A percentile compares a stretch with the other conserved stretches of the same genome.
Conservation (phyloP, 2,797 vertebrate genomes). For the Synaphobranchus kaupii region DNA sequence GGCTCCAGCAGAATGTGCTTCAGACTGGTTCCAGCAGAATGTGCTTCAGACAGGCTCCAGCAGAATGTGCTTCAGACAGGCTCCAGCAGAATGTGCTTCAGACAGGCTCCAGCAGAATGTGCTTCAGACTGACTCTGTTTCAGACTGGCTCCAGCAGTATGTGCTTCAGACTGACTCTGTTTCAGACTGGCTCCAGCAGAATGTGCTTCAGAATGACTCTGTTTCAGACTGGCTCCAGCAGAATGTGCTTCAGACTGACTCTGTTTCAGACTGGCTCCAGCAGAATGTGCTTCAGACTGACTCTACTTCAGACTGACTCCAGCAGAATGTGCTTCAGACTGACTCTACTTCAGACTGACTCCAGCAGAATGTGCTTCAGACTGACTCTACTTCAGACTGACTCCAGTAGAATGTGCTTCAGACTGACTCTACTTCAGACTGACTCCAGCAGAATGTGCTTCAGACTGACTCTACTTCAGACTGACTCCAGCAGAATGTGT, state of each 20-base stretch:
- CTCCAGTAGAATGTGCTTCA: neutral
- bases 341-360: conserved; percentile 55
- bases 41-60: neutral
- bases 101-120: too few relatives aligned
- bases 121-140: conserved; percentile 73
- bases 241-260: conserved; percentile 73
- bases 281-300: conserved; percentile 68
- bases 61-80: too few relatives aligned
- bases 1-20: neutral
- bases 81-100: too few relatives aligned
- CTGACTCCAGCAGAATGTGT: neutral
- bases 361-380: conserved; percentile 60
- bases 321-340: conserved; percentile 64
- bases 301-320: conserved; percentile 43
- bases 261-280: neutral
- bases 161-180: conserved; percentile 73
- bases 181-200: neutral
- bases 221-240: neutral
- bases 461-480: neutral
- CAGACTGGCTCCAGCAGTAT: too few relatives aligned
- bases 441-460: neutral
- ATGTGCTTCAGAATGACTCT: conserved; percentile 73
- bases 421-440: neutral
- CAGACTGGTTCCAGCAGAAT: neutral
- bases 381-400: conserved; percentile 59